Base-by-base conservation (phyloP, 2,888 invertebrate genomes). In the Tineola bisselliella region DNA sequence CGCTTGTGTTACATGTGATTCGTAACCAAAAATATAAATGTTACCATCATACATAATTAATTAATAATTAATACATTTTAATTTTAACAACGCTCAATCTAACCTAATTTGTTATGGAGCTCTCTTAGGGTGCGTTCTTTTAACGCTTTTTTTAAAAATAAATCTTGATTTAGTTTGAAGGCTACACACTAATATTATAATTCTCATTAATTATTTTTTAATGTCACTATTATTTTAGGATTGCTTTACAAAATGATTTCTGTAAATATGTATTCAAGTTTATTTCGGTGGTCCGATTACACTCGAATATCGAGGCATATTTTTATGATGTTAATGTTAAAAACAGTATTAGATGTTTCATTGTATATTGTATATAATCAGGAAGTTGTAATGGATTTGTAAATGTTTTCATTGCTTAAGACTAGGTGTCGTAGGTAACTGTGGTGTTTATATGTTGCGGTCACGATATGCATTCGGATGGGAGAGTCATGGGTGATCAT, bases 321-420 rank as follows among this genome's bases (percentile, higher is more conserved):
- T 52, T 52, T 52, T 52, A 54, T 54, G 54, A 54, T 48, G 48
- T 48, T 48, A 25, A 25, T n/a, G n/a, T 38, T 48, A 48, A 48
- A 48, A 15, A 48, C 54, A 54, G 54, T 54, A 54, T 54, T 54
- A 54, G 19, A 19, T 1, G 19, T 54, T 54, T 48, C 10, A 38
- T 38, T 38, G 38, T 38, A 38, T 10, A 38, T 31, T 31, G 10
- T 31, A 10, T 31, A 31, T 31, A 31, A 31, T 31, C 10, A 5
- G 5, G 31, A 5, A 31, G 31, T 31, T 31, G 10, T 31, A 31
- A 31, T 31, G 10, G 10, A 8, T 31, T 31, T 31, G 31, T 31
- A 31, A 8, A 10, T 31, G 31, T 31, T 31, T 31, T 10, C 10
- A 8, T 31, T 31, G 31, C 10, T 31, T 25, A 25, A 6, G 25